phyloP scores from a whole-genome alignment of 1,140 invertebrate genomes.

The Micrasema minimum region DNA sequence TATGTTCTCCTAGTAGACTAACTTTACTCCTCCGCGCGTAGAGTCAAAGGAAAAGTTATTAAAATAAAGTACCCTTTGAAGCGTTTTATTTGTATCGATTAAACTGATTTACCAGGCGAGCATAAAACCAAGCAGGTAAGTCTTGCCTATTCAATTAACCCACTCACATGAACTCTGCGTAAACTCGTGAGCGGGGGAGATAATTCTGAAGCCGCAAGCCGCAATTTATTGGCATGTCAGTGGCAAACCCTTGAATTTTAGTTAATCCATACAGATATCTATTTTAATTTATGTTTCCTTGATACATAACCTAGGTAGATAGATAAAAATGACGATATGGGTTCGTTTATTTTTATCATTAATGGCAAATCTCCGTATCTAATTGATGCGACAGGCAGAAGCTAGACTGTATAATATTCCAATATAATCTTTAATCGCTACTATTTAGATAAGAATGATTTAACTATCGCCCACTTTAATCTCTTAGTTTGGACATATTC shows the following conservation, averaged over 20 bases:
- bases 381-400: no score
- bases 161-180: conserved; percentile 1
- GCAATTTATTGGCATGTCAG: background rate
- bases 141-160: background rate
- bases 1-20: no score
- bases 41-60: no score
- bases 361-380: no score
- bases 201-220: background rate
- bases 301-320: no score
- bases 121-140: background rate
- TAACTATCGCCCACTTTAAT: conserved; percentile 13
- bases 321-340: no score
- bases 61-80: no score
- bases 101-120: background rate
- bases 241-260: background rate
- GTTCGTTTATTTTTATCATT: no score
- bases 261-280: background rate
- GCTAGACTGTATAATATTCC: background rate
- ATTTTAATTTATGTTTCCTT: background rate
- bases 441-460: conserved; percentile 34
- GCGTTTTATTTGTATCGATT: no score
- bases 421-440: conserved; percentile 19
- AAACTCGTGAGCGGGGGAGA: conserved; percentile 1
- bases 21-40: no score
- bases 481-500: conserved; percentile 5